Base-by-base conservation (phyloP, 2,888 invertebrate genomes). In the Caprella mutica region DNA sequence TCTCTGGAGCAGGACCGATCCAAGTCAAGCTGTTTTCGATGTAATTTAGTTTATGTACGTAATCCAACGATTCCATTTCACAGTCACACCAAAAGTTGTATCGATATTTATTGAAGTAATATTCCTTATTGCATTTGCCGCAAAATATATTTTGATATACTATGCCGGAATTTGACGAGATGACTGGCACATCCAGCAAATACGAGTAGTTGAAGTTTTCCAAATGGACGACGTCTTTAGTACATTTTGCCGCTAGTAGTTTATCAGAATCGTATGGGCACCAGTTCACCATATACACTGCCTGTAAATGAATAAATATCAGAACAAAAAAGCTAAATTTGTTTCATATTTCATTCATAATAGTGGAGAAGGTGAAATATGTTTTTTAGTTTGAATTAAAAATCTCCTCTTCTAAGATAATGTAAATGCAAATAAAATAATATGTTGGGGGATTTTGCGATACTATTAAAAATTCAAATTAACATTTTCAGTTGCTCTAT, bases 141-240 rank as follows among this genome's bases (percentile, higher is more conserved):
- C 66, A 66, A 44, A 59, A 66, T 6, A 65, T 43, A 44, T 66
- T 66, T 5, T 43, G 26, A 48, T 66, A 66, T 5, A 58, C 58
- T 4, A 57, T 30, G 5, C 56, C 51, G 2, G 60, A 54, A 1
- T 33, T 46, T 8, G 21, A 19, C 30, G 62, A 63, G n/a, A 59
- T 38, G 9, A 66, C 65, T 4, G 66, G 65, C 3, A 66, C 51
- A 42, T 66, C 66, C 51, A 61, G 30, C 8, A 65, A 42, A 50
- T 65, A 62, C 5, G 48, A 40, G 46, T 43, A 42, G n/a, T 35
- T 29, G 24, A 46, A 27, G 12, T 17, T n/a, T 8, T 24, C 35
- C 1, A 29, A 38, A n/a, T n/a, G n/a, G 1, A 42, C n/a, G 6
- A 39, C 38, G 23, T 40, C n/a, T 26, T 35, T 24, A 17, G 33